A percentile compares a stretch with the other conserved stretches of the same genome.
Conservation (phyloP, 2,888 invertebrate species). For the Steromphala cineraria region DNA sequence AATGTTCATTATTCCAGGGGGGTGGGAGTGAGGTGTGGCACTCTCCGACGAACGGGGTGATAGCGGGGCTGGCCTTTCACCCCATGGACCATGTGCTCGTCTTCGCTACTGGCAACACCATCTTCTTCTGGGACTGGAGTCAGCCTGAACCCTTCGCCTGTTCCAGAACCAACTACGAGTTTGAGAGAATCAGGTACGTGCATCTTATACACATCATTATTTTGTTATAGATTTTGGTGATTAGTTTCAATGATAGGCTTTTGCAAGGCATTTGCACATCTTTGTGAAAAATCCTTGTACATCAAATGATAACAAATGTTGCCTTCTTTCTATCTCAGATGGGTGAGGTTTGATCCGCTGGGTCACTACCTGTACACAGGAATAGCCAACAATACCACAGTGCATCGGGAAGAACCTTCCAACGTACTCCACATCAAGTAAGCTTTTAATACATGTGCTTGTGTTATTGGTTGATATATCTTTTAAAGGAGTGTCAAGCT, state of each 20-base stretch:
- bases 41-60: slow-evolving; percentile 83
- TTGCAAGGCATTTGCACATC: no score
- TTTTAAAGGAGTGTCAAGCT: no score
- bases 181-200: slow-evolving; percentile 87
- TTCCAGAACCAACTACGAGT: slow-evolving; percentile 84
- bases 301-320: no score
- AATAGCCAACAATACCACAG: slow-evolving; percentile 79
- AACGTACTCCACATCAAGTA: slow-evolving; percentile 43
- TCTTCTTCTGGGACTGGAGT: slow-evolving; percentile 93
- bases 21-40: slow-evolving; percentile 88
- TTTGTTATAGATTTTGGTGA: no score
- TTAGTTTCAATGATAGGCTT: no score
- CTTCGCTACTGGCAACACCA: slow-evolving; percentile 89
- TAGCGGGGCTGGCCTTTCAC: slow-evolving; percentile 91
- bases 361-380: slow-evolving; percentile 90
- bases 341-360: slow-evolving; percentile 88
- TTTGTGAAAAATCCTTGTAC: not conserved
- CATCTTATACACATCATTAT: not conserved
- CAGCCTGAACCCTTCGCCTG: slow-evolving; percentile 84
- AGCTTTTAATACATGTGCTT: not conserved
- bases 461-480: no score
- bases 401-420: slow-evolving; percentile 44
- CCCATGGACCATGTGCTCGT: slow-evolving; percentile 87
- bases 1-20: slow-evolving; percentile 79
- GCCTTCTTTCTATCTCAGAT: slow-evolving; percentile 81